Evolutionary conservation across 2,888 invertebrate species (phyloP), one percentile per base, ranked within the genome.

Genomic region (Aquatica leii): DNA sequence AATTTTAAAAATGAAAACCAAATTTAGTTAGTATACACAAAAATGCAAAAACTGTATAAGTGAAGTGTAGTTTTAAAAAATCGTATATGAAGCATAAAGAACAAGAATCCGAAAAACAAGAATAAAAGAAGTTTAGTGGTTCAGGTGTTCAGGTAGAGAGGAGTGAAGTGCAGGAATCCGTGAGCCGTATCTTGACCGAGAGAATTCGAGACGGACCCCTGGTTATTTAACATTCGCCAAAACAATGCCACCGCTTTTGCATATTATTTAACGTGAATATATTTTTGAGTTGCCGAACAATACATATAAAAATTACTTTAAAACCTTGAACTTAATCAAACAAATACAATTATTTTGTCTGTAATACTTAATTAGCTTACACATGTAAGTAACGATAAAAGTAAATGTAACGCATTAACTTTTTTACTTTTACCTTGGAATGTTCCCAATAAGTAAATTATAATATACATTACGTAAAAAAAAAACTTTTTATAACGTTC

Each of bases 131-230:
- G 5, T 56, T 56, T 49, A 49, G 59, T 52, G 40, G 60, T 49
- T 60, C 54, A 60, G 60, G 56, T 56, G 61, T 50, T 50, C 63
- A 54, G 50, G 59, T 52, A 57, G 35, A 49, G 59, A 37, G 53
- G 46, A 48, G 41, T 37, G 48, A 53, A 53, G 41, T 35, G 48
- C 52, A 60, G 49, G 54, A 59, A 59, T 59, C 43, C 54, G 59
- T 15, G 59, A 64, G 66, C 66, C 68, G 68, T 68, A 54, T 66
- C 68, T 62, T 59, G 66, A 50, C 66, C 66, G 63, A 62, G 53
- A 65, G 67, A 67, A 69, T 62, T 67, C 67, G 69, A 69, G 62
- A 67, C 62, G 65, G 66, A 57, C 62, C 46, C 66, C 56, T 65
- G 65, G 52, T 62, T 59, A 63, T 63, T 63, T 63, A 60, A 62